Evolutionary conservation across 1,140 invertebrate genomes (phyloP).

Genomic region (Himalopsyche phryganea): DNA sequence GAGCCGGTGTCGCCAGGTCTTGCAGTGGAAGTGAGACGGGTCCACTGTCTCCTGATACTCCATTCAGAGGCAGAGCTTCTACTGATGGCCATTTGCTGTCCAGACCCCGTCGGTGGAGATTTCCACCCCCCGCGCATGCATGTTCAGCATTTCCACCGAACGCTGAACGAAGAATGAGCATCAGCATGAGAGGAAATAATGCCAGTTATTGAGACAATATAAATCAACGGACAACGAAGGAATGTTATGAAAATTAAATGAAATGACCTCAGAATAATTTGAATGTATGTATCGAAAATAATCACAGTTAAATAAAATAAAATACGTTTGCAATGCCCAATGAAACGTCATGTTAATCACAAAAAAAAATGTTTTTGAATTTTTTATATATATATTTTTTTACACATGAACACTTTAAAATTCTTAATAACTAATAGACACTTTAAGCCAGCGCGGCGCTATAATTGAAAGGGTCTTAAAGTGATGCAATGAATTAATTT

Average conservation of each 20-base stretch:
- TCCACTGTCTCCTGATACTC: constrained; percentile 38
- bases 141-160: constrained; percentile 37
- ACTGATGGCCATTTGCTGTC: constrained; percentile 58
- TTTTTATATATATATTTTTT: no score
- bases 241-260: not conserved
- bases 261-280: not conserved
- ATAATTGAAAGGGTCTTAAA: no score
- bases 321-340: no score
- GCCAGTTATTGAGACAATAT: constrained; percentile 47
- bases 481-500: no score
- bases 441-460: no score
- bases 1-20: constrained; percentile 34
- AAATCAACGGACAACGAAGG: no score
- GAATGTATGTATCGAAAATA: no score
- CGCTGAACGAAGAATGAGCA: constrained; percentile 54
- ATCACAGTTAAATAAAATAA: no score
- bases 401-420: no score
- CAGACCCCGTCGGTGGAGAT: constrained; percentile 51
- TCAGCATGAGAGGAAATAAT: constrained; percentile 55
- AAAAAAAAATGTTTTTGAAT: no score
- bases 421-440: no score
- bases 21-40: constrained; percentile 22
- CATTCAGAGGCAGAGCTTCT: constrained; percentile 60
- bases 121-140: constrained; percentile 45
- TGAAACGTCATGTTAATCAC: no score